phyloP scores from a whole-genome alignment of 2,888 invertebrate species.

The Ochropleura leucogaster region DNA sequence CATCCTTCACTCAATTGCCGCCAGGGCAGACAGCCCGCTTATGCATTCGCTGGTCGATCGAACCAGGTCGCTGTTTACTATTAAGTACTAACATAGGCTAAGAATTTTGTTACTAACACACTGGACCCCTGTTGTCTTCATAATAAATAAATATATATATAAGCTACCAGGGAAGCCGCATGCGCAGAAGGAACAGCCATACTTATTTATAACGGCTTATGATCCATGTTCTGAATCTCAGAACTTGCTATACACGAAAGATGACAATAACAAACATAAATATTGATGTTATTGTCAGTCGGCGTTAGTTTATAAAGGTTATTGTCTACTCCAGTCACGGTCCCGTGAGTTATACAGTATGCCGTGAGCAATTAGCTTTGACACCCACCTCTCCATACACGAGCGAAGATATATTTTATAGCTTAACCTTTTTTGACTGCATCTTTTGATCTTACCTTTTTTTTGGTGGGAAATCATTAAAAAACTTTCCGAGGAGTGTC shows the following conservation, averaged over 20 bases:
- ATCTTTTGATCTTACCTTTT: background rate
- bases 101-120: too few species aligned
- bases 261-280: slow-evolving; percentile 37
- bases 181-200: too few species aligned
- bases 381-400: slow-evolving; percentile 11
- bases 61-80: too few species aligned
- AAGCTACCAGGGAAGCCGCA: too few species aligned
- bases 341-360: slow-evolving; percentile 23
- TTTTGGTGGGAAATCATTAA: too few species aligned
- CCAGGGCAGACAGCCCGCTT: too few species aligned
- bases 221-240: background rate
- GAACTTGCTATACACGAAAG: background rate
- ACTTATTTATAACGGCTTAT: background rate
- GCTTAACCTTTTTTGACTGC: background rate
- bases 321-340: slow-evolving; percentile 31
- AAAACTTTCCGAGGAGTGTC: too few species aligned
- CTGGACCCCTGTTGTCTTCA: too few species aligned
- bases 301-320: slow-evolving; percentile 8
- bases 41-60: too few species aligned
- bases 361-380: slow-evolving; percentile 39
- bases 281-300: slow-evolving; percentile 18
- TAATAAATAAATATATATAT: too few species aligned
- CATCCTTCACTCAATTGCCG: too few species aligned
- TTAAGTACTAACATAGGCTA: too few species aligned
- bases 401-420: slow-evolving; percentile 10